Conservation (phyloP, 2,113 vertebrate species). For the Oceanodroma tethys region DNA sequence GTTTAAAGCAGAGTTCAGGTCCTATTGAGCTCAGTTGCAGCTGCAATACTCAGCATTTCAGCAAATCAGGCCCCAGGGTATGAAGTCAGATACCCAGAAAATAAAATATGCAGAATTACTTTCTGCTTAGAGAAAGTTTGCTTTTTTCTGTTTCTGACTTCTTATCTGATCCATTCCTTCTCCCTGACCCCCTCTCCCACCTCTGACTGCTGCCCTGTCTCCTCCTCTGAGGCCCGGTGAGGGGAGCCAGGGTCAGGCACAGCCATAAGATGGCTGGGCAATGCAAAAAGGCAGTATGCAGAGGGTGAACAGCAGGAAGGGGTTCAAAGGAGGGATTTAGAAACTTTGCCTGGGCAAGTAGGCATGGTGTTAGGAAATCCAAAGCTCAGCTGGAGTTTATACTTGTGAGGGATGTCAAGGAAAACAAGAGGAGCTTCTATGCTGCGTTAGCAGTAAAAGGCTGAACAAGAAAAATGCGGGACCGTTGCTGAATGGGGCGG, state of each 20-base stretch:
- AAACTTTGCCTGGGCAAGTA: neutral
- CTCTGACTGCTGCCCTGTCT: neutral
- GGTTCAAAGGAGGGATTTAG: neutral
- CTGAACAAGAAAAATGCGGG: neutral
- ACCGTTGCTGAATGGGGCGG: accelerated
- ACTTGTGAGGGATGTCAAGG: neutral
- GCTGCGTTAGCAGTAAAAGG: neutral
- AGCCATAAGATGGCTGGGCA: too few species aligned
- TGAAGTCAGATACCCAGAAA: neutral
- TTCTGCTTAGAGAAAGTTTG: neutral
- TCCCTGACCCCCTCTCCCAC: neutral
- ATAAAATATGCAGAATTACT: neutral
- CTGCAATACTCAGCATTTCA: constrained; percentile 14
- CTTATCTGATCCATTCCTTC: neutral
- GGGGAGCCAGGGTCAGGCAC: neutral
- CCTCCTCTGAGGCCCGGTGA: neutral
- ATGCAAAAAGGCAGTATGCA: neutral
- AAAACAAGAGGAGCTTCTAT: neutral
- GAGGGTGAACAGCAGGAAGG: neutral
- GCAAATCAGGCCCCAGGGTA: neutral
- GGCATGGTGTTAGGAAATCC: neutral
- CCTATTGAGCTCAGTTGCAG: neutral
- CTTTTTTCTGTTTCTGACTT: neutral
- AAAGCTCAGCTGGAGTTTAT: neutral
- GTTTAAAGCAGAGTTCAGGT: constrained; percentile 19